phyloP scores from a whole-genome alignment of 2,888 invertebrate genomes.

The Rhagium mordax region DNA sequence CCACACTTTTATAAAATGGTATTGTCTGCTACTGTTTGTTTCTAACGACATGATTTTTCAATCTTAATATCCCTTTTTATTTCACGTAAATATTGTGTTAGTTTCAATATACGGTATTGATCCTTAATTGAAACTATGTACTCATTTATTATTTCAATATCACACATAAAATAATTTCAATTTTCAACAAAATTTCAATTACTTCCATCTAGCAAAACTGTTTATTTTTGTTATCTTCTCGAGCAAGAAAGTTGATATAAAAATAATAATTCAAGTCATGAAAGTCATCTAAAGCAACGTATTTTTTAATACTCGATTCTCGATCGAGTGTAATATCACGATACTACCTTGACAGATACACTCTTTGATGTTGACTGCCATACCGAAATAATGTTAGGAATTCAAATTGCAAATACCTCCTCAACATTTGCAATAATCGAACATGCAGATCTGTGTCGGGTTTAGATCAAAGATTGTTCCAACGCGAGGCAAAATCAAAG shows the following conservation, averaged over 20 bases:
- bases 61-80: not conserved
- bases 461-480: conserved; percentile 23
- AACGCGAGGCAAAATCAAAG: not conserved
- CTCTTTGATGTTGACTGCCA: conserved; percentile 36
- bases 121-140: not conserved
- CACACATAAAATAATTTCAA: no score
- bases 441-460: conserved; percentile 40
- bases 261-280: conserved; percentile 1
- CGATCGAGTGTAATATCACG: conserved; percentile 14
- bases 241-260: no score
- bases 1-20: conserved; percentile 2
- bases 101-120: no score
- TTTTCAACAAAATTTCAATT: no score
- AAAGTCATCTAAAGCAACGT: not conserved
- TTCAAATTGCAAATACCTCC: conserved; percentile 42
- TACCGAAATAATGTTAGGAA: conserved; percentile 40
- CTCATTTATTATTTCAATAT: no score
- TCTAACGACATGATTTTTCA: conserved; percentile 4
- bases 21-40: not conserved
- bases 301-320: conserved; percentile 1
- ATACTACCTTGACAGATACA: conserved; percentile 29
- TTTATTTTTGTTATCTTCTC: no score
- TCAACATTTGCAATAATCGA: conserved; percentile 46
- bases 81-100: not conserved
- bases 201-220: no score